Evolutionary conservation across 2,797 vertebrate genomes (phyloP), one percentile per base, ranked within the genome.

Genomic region (Apogon talboti): DNA sequence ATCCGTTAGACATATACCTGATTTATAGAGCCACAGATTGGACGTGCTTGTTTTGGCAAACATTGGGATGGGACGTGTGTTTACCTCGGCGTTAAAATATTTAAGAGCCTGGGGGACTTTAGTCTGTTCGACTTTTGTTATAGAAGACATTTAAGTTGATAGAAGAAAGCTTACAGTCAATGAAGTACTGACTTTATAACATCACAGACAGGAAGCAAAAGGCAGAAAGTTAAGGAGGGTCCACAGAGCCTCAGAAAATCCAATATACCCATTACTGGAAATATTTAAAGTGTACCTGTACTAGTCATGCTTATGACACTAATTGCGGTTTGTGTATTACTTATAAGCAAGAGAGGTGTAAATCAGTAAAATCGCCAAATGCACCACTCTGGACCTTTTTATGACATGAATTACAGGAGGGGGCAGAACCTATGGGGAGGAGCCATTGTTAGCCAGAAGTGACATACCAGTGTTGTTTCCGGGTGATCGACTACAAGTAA

Each of bases 1-100:
- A 76, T 51, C 19, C 14, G 76, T 73, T 60, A 71, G 58, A 79
- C 42, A 16, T 63, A 60, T 57, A 49, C 19, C 24, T 16, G 71
- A 75, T 85, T 87, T 82, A 79, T 51, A 43, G 72, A 73, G 70
- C 14, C 54, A 19, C 55, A 43, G 49, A 55, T 63, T 6, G 35
- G 58, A 73, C 7, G 38, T 41, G 53, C 56, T 74, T 65, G 57
- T 54, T 76, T 64, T 71, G 70, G 74, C 42, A 11, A 48, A 51
- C 57, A 30, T 42, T 24, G 6, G 21, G 13, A 44, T 8, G n/a
- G 57, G 48, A 64, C 0, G n/a, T 9, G 14, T 82, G 14, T 82
- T 83, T 55, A 73, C 62, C 67, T 67, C 45, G 1, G 12, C 30
- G 68, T 69, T 57, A 61, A 74, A 65, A 63, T 67, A 44, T 67